Conservation (phyloP, 2,888 invertebrate species). For the Andrena praecox region DNA sequence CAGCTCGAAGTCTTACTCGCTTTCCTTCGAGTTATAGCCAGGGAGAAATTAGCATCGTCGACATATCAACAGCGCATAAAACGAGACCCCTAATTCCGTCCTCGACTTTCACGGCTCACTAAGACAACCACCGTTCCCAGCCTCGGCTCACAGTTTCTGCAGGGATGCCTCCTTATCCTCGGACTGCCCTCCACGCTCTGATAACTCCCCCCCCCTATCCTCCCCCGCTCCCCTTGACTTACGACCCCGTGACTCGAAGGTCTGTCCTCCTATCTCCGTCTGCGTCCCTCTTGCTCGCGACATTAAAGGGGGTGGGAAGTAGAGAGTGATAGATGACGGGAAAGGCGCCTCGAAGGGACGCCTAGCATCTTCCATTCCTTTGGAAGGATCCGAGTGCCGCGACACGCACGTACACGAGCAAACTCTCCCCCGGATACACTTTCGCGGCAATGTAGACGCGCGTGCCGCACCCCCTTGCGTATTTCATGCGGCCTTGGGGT, state of each 20-base stretch:
- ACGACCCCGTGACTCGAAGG: constrained; percentile 51
- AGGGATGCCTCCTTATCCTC: constrained; percentile 44
- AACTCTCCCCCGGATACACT: constrained; percentile 53
- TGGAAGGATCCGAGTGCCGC: constrained; percentile 57
- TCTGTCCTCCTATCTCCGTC: constrained; percentile 21
- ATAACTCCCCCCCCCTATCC: constrained; percentile 57
- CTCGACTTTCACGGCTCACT: constrained; percentile 34
- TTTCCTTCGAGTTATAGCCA: neutral
- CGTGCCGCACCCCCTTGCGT: constrained; percentile 42
- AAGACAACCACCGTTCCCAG: constrained; percentile 32
- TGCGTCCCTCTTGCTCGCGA: constrained; percentile 58
- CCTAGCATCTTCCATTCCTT: constrained; percentile 73
- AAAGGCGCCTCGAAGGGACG: constrained; percentile 74
- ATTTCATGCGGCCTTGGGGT: constrained; percentile 48
- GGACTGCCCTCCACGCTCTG: constrained; percentile 70
- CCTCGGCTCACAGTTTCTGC: constrained; percentile 53
- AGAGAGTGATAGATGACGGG: constrained; percentile 72
- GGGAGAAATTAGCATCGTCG: constrained; percentile 38
- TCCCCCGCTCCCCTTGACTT: constrained; percentile 35
- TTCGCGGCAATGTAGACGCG: constrained; percentile 55
- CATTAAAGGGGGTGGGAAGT: constrained; percentile 56
- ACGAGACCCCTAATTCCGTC: constrained; percentile 42
- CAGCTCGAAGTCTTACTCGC: too few relatives aligned
- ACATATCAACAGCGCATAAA: constrained; percentile 43
- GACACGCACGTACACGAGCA: constrained; percentile 57